Evolutionary conservation across 1,140 invertebrate genomes (phyloP), one percentile per base, ranked within the genome.

Genomic region (Drepana arcuata): DNA sequence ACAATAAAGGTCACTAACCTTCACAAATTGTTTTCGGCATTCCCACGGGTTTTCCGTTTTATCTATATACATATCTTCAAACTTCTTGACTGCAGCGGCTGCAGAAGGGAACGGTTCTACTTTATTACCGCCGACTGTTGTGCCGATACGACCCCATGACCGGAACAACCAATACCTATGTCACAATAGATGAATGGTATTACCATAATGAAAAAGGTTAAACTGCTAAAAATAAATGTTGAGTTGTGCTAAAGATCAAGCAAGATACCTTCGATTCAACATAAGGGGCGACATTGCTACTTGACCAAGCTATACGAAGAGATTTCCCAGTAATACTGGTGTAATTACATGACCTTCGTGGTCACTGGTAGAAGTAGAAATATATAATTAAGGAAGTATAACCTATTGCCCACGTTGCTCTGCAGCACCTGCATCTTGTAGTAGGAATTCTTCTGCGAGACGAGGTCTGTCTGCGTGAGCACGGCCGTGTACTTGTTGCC

Each of bases 91-190:
- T 0, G 93, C 94, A 1, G 89, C 84, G 0, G 88, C 26, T 6
- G 90, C 46, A 0, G 63, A 57, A 1, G 9, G 7, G 48, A 85
- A 88, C 0, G 78, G 50, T 25, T 96, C 92, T 0, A 93, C 43
- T 72, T 95, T 97, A 14, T 85, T 89, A 7, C 89, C 89, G 6
- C 95, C 97, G 57, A 97, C 94, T 0, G 89, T 93, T 0, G 97
- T 99, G 5, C 97, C 96, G 56, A 98, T 96, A 47, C 97, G 86
- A 11, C 98, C 98, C 97, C 97, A 99, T 0, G 94, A 87, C 15
- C 94, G 87, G 70, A 95, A 97, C 7, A 97, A 50, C 88, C 90
- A 95, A 72, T 88, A 96, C 36, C 90, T 93, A 39, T 29, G 47
- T 46, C 43, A 48, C 21, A 48, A 32, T 25, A 24, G 13, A 16